Conservation (phyloP, 2,797 vertebrate genomes). For the Scarus forsteni region DNA sequence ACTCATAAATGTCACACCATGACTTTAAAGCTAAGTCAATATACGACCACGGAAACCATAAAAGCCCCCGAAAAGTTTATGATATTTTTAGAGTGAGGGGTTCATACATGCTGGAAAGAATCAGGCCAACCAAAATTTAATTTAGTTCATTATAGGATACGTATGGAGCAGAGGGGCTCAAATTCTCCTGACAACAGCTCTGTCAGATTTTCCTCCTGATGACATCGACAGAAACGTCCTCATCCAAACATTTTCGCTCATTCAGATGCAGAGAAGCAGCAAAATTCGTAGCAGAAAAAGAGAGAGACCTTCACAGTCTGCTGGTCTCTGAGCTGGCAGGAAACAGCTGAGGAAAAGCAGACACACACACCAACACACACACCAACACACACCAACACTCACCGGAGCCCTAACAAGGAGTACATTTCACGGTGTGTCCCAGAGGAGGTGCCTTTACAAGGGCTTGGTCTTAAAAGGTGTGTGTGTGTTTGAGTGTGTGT, state of each 20-base stretch:
- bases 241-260: slow-evolving; percentile 27
- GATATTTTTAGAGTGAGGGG: slow-evolving; percentile 10
- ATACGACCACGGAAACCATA: neutral
- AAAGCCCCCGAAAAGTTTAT: neutral
- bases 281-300: slow-evolving; percentile 27
- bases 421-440: slow-evolving; percentile 77
- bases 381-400: slow-evolving; percentile 43
- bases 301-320: slow-evolving; percentile 76
- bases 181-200: slow-evolving; percentile 16
- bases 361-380: slow-evolving; percentile 42
- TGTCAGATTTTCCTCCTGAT: slow-evolving; percentile 45
- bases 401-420: slow-evolving; percentile 69
- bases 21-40: neutral
- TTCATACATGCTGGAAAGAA: slow-evolving; percentile 27
- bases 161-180: slow-evolving; percentile 15
- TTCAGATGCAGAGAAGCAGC: slow-evolving; percentile 43
- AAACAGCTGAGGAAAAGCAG: slow-evolving; percentile 87
- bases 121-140: neutral
- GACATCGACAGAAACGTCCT: slow-evolving; percentile 38
- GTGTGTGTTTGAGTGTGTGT: slow-evolving; percentile 39
- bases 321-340: slow-evolving; percentile 76
- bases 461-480: slow-evolving; percentile 76
- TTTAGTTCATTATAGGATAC: slow-evolving; percentile 24
- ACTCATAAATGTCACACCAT: neutral
- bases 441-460: slow-evolving; percentile 78